A percentile compares a stretch with the other conserved stretches of the same genome.
These are phyloP conservation scores for Onychostruthus taczanowskii DNA, from an alignment of 2,113 vertebrate genomes.

Conservation along the genomic window DNA sequence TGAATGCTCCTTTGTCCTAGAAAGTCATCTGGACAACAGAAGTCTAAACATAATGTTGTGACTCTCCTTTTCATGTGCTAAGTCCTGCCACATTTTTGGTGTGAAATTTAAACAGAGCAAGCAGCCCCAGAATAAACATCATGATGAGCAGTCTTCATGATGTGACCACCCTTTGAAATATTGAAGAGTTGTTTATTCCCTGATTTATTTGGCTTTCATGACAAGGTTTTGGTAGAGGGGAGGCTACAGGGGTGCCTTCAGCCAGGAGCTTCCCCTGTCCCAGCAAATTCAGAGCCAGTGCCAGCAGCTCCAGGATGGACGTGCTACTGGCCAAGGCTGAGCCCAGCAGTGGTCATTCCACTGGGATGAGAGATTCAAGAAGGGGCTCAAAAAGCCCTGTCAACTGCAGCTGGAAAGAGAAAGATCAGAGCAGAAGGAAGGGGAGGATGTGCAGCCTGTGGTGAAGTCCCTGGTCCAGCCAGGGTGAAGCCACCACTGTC, in stretches of 20 bases:
- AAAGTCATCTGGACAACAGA: not conserved
- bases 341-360: not conserved
- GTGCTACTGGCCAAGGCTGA: not conserved
- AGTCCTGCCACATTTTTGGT: not conserved
- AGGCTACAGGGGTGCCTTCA: too few relatives aligned
- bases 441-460: rapidly evolving
- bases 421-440: not conserved
- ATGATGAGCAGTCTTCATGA: not conserved
- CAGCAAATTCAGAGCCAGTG: not conserved
- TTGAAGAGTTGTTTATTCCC: not conserved
- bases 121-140: not conserved
- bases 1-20: not conserved
- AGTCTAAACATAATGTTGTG: not conserved
- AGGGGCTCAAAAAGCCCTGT: not conserved
- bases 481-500: not conserved
- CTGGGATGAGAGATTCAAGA: not conserved
- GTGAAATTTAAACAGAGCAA: not conserved
- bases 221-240: not conserved
- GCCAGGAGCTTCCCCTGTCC: not conserved
- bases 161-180: not conserved
- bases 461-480: not conserved
- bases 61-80: not conserved
- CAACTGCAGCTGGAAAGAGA: not conserved
- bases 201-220: not conserved
- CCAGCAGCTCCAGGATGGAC: not conserved